A percentile compares a stretch with the other conserved stretches of the same genome.
phyloP scores from a whole-genome alignment of 2,797 vertebrate species.

The Typhlichthys subterraneus region DNA sequence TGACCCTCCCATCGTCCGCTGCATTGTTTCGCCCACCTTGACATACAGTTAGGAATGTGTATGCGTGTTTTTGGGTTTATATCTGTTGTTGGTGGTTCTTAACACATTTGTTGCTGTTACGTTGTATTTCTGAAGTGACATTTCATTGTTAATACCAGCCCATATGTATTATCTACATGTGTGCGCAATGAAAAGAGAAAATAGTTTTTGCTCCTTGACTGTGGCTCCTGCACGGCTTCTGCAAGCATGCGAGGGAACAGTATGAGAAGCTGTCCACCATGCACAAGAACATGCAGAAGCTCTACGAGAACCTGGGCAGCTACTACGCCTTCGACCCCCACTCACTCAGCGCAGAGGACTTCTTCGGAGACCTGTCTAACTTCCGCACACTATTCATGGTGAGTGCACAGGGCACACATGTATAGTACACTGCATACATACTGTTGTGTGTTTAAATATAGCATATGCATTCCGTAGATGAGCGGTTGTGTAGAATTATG shows the following conservation, averaged over 20 bases:
- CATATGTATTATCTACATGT: not conserved
- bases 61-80: constrained; percentile 1
- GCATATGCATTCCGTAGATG: too few species aligned
- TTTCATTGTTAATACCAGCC: not conserved
- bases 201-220: constrained; percentile 81
- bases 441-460: not conserved
- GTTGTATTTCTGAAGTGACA: too few species aligned
- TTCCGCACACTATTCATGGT: constrained; percentile 93
- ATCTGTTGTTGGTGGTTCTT: not conserved
- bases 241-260: constrained; percentile 88
- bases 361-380: constrained; percentile 90
- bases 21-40: constrained; percentile 60
- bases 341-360: constrained; percentile 87
- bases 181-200: not conserved
- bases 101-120: too few species aligned
- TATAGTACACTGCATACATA: not conserved
- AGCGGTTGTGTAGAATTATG: not conserved
- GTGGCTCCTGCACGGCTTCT: constrained; percentile 83
- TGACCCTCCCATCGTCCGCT: constrained; percentile 50
- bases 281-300: constrained; percentile 96
- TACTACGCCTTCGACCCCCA: constrained; percentile 94
- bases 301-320: constrained; percentile 90
- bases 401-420: constrained; percentile 67
- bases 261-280: constrained; percentile 93
- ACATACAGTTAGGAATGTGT: constrained; percentile 20